These are phyloP conservation scores for Embidobia sp. DNA, from an alignment of 2,888 invertebrate genomes.

Conservation along the genomic window DNA sequence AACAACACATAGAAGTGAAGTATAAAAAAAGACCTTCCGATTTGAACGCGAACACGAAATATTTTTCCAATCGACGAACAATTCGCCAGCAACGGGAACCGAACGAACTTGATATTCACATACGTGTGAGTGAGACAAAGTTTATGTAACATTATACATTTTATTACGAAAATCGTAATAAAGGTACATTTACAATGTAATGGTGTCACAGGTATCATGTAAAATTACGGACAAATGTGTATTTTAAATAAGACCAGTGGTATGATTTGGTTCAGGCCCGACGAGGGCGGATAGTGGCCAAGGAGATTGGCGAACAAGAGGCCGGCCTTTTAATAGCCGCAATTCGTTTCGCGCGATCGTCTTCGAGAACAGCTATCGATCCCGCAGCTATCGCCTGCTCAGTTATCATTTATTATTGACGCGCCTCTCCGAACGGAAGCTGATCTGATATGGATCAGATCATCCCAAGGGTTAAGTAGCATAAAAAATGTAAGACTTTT, in stretches of 20 bases:
- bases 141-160: constrained; percentile 56
- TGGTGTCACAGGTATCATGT: constrained; percentile 60
- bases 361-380: constrained; percentile 48
- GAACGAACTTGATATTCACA: neutral
- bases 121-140: neutral
- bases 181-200: constrained; percentile 55
- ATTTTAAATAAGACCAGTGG: constrained; percentile 55
- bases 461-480: constrained; percentile 36
- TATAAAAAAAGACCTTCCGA: too few relatives aligned
- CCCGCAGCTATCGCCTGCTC: constrained; percentile 18
- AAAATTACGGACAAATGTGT: constrained; percentile 56
- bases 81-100: constrained; percentile 18
- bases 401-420: constrained; percentile 51
- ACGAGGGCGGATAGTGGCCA: neutral
- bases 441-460: constrained; percentile 48
- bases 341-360: constrained; percentile 23
- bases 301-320: constrained; percentile 47
- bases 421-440: constrained; percentile 18
- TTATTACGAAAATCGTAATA: constrained; percentile 52
- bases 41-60: constrained; percentile 1
- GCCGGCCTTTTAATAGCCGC: constrained; percentile 1
- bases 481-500: constrained; percentile 39
- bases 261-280: neutral
- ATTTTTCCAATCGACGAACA: constrained; percentile 40
- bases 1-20: too few relatives aligned